Evolutionary conservation across 2,797 vertebrate genomes (phyloP), one percentile per base, ranked within the genome.

Genomic region (Limnodromus scolopaceus): DNA sequence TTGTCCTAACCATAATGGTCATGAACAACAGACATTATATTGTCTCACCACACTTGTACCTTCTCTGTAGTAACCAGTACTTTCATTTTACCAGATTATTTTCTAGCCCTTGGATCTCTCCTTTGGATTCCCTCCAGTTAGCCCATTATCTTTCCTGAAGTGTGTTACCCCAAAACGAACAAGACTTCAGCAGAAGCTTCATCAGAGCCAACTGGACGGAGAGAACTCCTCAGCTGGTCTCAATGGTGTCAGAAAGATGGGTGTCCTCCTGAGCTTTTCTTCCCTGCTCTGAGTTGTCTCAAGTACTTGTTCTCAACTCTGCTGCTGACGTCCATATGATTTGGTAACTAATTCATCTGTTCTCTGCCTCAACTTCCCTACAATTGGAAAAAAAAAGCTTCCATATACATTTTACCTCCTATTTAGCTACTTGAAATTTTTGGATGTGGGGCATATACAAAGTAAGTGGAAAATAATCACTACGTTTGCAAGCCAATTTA

Each of bases 321-420:
- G 39, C 71, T 16, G 30, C 54, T 60, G 87, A 14, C 34, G 24
- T 63, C 93, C 84, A 24, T 65, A 74, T 96, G 94, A 79, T 91
- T 91, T 95, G 96, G 89, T 95, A 91, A 95, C 2, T 86, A 32
- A 43, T 27, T 71, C 7, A 30, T 60, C 23, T 90, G 5, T 76
- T 79, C 72, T 61, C 30, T 83, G 22, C 58, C 23, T 93, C 58
- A 34, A 0, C 18, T 80, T 80, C 49, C 18, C 24, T 57, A 6
- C 9, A 30, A 16, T 53, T 30, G 54, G 34, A 16, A 66, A 69
- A 46, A 9, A 45, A 89, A 87, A 75, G 22, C 34, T 77, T 77
- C 39, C 28, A 4, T 39, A 2, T 41, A 11, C 4, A 2, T 61
- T 72, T 57, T 36, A 34, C 20, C n/a, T 84, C 16, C 13, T 54